Conservation (phyloP, 2,113 vertebrate genomes). For the Phrynocephalus versicolor region DNA sequence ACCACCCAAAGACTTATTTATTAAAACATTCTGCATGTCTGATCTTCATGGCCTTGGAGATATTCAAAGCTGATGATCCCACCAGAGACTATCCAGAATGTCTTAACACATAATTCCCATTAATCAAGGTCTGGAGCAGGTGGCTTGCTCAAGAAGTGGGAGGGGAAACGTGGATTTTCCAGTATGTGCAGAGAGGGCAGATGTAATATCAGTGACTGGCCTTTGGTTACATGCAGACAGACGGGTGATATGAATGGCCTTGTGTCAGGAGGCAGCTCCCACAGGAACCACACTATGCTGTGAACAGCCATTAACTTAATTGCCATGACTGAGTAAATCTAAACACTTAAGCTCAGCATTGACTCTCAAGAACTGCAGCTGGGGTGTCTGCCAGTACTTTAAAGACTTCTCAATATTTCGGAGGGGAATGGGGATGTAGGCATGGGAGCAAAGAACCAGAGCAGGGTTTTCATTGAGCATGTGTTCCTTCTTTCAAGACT, state of each 20-base stretch:
- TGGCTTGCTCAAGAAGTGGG: constrained; percentile 32
- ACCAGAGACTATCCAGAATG: not conserved
- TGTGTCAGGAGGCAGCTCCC: not conserved
- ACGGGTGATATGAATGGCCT: constrained; percentile 3
- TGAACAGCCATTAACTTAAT: not conserved
- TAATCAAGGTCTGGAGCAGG: constrained; percentile 49
- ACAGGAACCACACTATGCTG: accelerated
- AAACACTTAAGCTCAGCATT: not conserved
- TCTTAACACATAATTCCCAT: not conserved
- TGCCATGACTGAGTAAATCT: constrained; percentile 5
- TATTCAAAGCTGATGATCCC: not conserved
- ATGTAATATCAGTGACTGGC: constrained; percentile 36
- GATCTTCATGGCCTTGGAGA: not conserved
- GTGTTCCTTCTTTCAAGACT: not conserved
- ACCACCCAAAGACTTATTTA: not conserved
- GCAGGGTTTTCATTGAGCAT: not conserved
- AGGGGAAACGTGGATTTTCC: constrained; percentile 46
- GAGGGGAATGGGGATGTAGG: not conserved
- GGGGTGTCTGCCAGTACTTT: not conserved
- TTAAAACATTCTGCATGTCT: not conserved
- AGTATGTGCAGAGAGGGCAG: not conserved
- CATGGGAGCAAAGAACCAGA: not conserved
- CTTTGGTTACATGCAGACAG: constrained; percentile 22
- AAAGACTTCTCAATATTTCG: not conserved
- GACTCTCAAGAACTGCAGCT: not conserved